phyloP scores from a whole-genome alignment of 2,113 vertebrate genomes.

The Oryzias melastigma region DNA sequence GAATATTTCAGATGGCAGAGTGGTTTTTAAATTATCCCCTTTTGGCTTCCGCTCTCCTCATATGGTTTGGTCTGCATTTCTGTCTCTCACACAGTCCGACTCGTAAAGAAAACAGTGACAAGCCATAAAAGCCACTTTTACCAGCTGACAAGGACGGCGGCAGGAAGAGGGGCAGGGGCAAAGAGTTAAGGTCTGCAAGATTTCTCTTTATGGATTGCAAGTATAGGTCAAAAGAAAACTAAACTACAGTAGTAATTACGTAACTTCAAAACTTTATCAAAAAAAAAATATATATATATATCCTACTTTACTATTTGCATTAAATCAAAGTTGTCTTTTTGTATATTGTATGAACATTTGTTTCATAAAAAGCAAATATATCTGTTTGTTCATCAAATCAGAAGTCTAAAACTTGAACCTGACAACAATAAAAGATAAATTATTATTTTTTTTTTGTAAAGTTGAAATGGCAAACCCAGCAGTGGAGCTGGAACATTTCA shows the following conservation, averaged over 20 bases:
- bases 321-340: too few relatives aligned
- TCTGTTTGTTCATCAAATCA: neutral
- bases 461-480: too few relatives aligned
- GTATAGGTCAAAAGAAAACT: conserved; percentile 25
- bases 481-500: too few relatives aligned
- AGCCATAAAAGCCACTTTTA: conserved; percentile 77
- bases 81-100: conserved; percentile 63
- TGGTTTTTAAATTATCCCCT: conserved; percentile 78
- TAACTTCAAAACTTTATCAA: too few relatives aligned
- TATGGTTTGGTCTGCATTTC: conserved; percentile 73
- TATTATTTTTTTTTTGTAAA: neutral
- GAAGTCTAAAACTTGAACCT: neutral
- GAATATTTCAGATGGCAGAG: conserved; percentile 75
- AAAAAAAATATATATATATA: neutral
- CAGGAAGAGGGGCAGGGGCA: conserved; percentile 49
- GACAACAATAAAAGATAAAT: neutral
- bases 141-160: conserved; percentile 67
- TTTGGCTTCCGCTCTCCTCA: conserved; percentile 72
- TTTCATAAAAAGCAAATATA: neutral
- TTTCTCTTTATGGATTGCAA: conserved; percentile 26
- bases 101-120: conserved; percentile 76
- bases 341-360: too few relatives aligned
- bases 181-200: conserved; percentile 18
- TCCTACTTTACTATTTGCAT: too few relatives aligned
- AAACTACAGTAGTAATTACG: neutral